phyloP scores from a whole-genome alignment of 2,797 vertebrate genomes.

The Cyprinella venusta region DNA sequence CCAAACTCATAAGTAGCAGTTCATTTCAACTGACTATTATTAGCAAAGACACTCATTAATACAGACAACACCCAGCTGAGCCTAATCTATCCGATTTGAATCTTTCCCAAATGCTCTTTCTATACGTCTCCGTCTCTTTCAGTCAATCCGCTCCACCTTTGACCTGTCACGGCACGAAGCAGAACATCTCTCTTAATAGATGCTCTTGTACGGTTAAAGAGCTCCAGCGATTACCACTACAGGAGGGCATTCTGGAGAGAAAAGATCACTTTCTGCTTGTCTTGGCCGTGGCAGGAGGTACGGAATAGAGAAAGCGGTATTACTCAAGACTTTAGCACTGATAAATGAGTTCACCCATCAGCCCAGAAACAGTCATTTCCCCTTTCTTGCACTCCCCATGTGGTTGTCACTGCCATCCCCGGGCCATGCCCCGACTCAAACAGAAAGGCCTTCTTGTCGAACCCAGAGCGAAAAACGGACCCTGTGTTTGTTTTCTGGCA shows the following conservation, averaged over 20 bases:
- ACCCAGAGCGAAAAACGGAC: not conserved
- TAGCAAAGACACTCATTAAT: slow-evolving; percentile 22
- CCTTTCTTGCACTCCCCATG: slow-evolving; percentile 28
- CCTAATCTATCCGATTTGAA: slow-evolving; percentile 39
- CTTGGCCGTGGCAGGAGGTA: slow-evolving; percentile 44
- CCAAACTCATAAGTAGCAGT: not conserved
- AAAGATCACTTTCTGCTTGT: slow-evolving; percentile 45
- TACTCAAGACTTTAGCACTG: slow-evolving; percentile 48
- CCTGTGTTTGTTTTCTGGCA: not conserved
- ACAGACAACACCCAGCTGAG: slow-evolving; percentile 36
- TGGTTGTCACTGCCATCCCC: slow-evolving; percentile 23
- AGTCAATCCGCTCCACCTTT: slow-evolving; percentile 5
- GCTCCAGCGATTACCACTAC: slow-evolving; percentile 29
- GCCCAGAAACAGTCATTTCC: slow-evolving; percentile 48
- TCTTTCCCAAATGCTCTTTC: not conserved
- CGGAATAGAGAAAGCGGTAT: slow-evolving; percentile 43
- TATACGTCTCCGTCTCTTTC: slow-evolving; percentile 19
- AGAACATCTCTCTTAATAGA: slow-evolving; percentile 17
- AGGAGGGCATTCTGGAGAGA: slow-evolving; percentile 32
- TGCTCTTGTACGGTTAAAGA: slow-evolving; percentile 8
- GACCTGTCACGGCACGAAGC: slow-evolving; percentile 13
- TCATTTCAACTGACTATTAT: slow-evolving; percentile 23
- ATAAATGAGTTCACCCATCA: slow-evolving; percentile 50
- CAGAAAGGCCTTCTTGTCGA: slow-evolving; percentile 30
- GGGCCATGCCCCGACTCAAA: not conserved